Percentiles rank a stretch among this genome's conserved stretches.
Conservation (phyloP, 1,140 invertebrate genomes). For the Drosophila takahashii region DNA sequence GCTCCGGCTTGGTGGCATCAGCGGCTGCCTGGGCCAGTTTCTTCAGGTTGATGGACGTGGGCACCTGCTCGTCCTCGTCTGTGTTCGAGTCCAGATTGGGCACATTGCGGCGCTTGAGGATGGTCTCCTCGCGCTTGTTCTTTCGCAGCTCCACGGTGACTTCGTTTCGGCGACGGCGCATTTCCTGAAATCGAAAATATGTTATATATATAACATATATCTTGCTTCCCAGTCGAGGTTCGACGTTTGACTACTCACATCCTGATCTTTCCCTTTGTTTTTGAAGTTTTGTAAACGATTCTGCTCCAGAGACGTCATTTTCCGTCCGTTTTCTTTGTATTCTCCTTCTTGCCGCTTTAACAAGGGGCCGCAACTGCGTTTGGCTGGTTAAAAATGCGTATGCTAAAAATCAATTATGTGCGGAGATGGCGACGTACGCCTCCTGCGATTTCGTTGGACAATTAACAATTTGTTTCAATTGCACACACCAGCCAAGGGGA, state of each 20-base stretch:
- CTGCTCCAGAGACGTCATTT: conserved; percentile 75
- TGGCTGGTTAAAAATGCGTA: conserved; percentile 25
- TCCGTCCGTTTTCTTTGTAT: conserved; percentile 43
- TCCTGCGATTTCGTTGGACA: conserved; percentile 28
- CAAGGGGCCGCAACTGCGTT: neutral
- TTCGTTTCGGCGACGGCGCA: conserved; percentile 97
- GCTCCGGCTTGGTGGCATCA: conserved; percentile 88
- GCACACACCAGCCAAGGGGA: conserved; percentile 30
- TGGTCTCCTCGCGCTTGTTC: conserved; percentile 98
- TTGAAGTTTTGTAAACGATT: conserved; percentile 95
- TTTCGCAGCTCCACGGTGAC: conserved; percentile 97
- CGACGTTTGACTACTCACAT: conserved; percentile 89
- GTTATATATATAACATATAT: neutral
- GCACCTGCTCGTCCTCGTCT: conserved; percentile 90
- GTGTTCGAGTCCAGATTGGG: conserved; percentile 92
- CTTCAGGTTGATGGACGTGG: conserved; percentile 81
- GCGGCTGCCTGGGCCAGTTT: conserved; percentile 91
- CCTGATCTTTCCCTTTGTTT: conserved; percentile 98
- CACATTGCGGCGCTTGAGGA: conserved; percentile 98
- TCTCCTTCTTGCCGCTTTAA: conserved; percentile 18
- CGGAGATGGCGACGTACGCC: conserved; percentile 37
- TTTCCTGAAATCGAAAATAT: conserved; percentile 88
- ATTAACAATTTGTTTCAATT: conserved; percentile 62
- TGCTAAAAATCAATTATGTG: conserved; percentile 28
- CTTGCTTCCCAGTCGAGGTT: neutral